Conservation (phyloP, 2,888 invertebrate species). For the Ferdinandea cuprea region DNA sequence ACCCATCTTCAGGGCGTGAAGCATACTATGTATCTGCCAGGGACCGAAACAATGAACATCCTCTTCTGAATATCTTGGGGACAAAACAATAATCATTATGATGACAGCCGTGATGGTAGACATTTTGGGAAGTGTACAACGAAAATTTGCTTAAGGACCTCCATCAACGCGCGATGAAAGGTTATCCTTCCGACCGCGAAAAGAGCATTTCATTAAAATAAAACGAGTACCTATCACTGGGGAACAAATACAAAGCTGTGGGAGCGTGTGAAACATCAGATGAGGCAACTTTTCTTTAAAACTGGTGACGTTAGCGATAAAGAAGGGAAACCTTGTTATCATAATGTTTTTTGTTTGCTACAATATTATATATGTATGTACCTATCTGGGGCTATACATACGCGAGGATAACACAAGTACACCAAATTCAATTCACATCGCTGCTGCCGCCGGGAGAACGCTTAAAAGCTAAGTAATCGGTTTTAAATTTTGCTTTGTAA, state of each 20-base stretch:
- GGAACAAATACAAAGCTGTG: background rate
- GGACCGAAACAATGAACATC: constrained; percentile 15
- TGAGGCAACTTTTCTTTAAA: constrained; percentile 1
- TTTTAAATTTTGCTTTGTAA: constrained; percentile 10
- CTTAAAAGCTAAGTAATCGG: background rate
- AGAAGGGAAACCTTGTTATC: constrained; percentile 14
- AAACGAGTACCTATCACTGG: background rate
- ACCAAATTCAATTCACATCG: constrained; percentile 27
- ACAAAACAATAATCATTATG: constrained; percentile 26
- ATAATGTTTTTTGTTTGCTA: constrained; percentile 12
- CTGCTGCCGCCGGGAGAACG: background rate
- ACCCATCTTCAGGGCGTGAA: background rate
- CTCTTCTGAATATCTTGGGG: constrained; percentile 4
- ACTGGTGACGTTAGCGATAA: background rate
- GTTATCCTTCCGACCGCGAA: constrained; percentile 12
- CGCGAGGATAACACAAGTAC: constrained; percentile 8
- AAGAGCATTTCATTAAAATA: constrained; percentile 34
- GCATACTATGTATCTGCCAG: background rate
- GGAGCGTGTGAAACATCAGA: background rate
- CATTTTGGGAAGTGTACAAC: constrained; percentile 1
- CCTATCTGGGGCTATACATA: constrained; percentile 11
- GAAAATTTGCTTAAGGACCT: constrained; percentile 33
- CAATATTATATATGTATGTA: constrained; percentile 23
- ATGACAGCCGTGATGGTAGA: constrained; percentile 30
- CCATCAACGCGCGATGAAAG: background rate